Base-by-base conservation (phyloP, 2,888 invertebrate genomes). In the Mesorhabditis spiculigera region DNA sequence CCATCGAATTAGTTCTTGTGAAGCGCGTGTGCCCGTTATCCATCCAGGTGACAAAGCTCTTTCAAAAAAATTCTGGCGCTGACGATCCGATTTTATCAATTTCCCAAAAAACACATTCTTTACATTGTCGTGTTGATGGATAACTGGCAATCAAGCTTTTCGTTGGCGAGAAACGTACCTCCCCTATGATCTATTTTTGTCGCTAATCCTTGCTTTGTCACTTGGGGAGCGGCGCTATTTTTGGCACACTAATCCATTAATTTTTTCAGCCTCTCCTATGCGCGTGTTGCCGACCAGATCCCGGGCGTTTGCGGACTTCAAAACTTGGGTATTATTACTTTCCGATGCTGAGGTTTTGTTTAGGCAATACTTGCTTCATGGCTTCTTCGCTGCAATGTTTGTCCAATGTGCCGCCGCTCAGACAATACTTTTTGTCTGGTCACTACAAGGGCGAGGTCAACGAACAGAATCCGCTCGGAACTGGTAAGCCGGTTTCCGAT, bases 321-420 rank as follows among this genome's bases (percentile, higher is more conserved):
- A 87, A 95, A 95, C 87, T 89, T 95, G 65, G 95, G 95, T 50
- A 50, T 13, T 10, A 13, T 50, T 50, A 50, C 10, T 50, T n/a
- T n/a, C 58, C 8, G 58, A n/a, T 50, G n/a, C n/a, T 50, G 8
- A 50, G 10, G 8, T 50, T 13, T 13, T 50, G 8, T 50, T 50
- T 50, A 50, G 58, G 58, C 67, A 95, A 95, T 87, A 95, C 95
- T 0, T 95, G 95, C 87, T 95, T 94, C 87, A 94, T 95, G 94
- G 95, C 95, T 87, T 92, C 94, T 0, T 94, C 94, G 61, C 81
- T 86, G 70, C 86, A 90, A 88, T 90, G 90, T 79, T 86, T 90
- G 86, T 89, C 89, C 75, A 90, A 90, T 81, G 89, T 89, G 28
- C 88, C 88, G 3, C 86, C 87, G 8, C 83, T 90, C 70, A 89